Conservation (phyloP, 2,113 vertebrate genomes). For the Cyprinodon tularosa region DNA sequence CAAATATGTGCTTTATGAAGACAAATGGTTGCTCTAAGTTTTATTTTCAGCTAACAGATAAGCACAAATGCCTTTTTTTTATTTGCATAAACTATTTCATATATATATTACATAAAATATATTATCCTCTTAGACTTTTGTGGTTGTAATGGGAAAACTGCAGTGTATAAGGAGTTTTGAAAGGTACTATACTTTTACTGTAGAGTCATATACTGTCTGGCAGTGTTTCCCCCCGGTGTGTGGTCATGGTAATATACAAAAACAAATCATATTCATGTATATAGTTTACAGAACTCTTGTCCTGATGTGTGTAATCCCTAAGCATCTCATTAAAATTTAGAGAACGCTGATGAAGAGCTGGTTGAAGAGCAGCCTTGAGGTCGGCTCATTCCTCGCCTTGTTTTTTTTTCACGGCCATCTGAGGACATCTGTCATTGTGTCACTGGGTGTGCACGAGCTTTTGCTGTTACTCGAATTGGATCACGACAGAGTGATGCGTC, state of each 20-base stretch:
- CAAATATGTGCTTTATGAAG: background rate
- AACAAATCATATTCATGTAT: background rate
- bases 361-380: slow-evolving; percentile 5
- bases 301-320: slow-evolving; percentile 12
- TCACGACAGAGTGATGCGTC: slow-evolving; percentile 26
- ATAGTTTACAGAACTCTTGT: background rate
- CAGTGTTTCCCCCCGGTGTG: background rate
- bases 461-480: slow-evolving; percentile 27
- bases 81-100: background rate
- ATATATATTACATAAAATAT: background rate
- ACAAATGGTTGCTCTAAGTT: background rate
- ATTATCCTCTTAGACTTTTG: background rate
- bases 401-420: slow-evolving; percentile 15
- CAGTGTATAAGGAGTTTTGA: background rate
- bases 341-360: slow-evolving; percentile 24
- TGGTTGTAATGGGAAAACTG: background rate
- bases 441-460: slow-evolving; percentile 24
- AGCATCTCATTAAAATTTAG: slow-evolving; percentile 43
- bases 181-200: background rate
- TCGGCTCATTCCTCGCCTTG: slow-evolving; percentile 7
- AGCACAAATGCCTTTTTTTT: background rate
- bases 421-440: slow-evolving; percentile 46
- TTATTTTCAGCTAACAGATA: background rate
- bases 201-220: background rate
- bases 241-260: slow-evolving; percentile 4